Evolutionary conservation across 1,140 invertebrate genomes (phyloP).

Genomic region (Antheraea mylitta): DNA sequence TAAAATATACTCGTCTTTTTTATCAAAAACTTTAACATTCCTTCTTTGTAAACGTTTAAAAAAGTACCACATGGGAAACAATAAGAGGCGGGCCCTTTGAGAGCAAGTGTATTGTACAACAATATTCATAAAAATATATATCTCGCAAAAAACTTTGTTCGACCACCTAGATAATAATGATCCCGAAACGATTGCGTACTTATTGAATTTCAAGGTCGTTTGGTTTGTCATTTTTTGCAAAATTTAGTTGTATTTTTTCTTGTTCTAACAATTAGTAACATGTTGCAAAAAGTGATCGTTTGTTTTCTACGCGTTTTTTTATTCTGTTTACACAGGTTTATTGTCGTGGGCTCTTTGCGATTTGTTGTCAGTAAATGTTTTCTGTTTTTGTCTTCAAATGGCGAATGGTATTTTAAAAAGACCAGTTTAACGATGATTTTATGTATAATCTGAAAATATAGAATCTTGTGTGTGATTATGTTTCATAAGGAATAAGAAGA

Average conservation of each 20-base stretch:
- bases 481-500: too few species aligned
- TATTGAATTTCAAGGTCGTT: constrained; percentile 41
- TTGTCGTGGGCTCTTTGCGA: constrained; percentile 26
- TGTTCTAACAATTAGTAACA: constrained; percentile 35
- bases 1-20: background rate
- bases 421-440: background rate
- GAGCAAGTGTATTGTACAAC: constrained; percentile 28
- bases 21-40: background rate
- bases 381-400: background rate
- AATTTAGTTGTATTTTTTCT: constrained; percentile 32
- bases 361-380: constrained; percentile 11
- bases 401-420: background rate
- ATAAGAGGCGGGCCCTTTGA: constrained; percentile 14
- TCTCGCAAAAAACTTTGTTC: constrained; percentile 37
- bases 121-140: constrained; percentile 45
- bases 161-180: constrained; percentile 44
- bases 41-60: background rate
- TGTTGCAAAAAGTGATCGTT: constrained; percentile 56
- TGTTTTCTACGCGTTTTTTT: constrained; percentile 33
- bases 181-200: constrained; percentile 27
- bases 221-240: constrained; percentile 45
- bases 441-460: background rate
- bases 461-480: background rate
- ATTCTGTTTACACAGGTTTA: constrained; percentile 46
- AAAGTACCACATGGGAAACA: background rate